phyloP scores from a whole-genome alignment of 2,797 vertebrate species.

The Limnodromus scolopaceus region DNA sequence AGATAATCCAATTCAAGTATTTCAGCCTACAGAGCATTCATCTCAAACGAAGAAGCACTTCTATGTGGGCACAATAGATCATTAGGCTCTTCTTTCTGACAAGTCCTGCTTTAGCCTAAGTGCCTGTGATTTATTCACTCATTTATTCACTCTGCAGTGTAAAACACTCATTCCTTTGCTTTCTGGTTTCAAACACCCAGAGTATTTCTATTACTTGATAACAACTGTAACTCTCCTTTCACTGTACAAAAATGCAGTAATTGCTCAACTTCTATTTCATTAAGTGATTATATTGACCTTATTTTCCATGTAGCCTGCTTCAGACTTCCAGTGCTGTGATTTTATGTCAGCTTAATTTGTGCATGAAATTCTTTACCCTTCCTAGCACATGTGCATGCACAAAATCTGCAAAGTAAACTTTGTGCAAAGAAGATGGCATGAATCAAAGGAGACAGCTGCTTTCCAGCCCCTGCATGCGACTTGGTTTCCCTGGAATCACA shows the following conservation, averaged over 20 bases:
- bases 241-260: neutral
- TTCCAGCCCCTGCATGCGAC: accelerated
- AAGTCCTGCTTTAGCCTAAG: neutral
- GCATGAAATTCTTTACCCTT: neutral
- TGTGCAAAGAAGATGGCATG: neutral
- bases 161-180: neutral
- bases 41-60: neutral
- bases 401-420: neutral
- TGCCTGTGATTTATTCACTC: slow-evolving; percentile 13
- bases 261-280: neutral
- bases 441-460: neutral
- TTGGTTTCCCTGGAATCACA: neutral
- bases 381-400: accelerated
- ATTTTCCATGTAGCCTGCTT: neutral
- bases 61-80: neutral
- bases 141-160: neutral
- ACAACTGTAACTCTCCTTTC: neutral
- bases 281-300: neutral
- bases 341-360: neutral
- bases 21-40: neutral
- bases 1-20: slow-evolving; percentile 2
- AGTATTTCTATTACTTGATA: neutral
- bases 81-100: neutral
- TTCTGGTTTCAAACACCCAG: neutral
- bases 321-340: neutral